phyloP scores from a whole-genome alignment of 2,797 vertebrate species.

The Carduelis carduelis region DNA sequence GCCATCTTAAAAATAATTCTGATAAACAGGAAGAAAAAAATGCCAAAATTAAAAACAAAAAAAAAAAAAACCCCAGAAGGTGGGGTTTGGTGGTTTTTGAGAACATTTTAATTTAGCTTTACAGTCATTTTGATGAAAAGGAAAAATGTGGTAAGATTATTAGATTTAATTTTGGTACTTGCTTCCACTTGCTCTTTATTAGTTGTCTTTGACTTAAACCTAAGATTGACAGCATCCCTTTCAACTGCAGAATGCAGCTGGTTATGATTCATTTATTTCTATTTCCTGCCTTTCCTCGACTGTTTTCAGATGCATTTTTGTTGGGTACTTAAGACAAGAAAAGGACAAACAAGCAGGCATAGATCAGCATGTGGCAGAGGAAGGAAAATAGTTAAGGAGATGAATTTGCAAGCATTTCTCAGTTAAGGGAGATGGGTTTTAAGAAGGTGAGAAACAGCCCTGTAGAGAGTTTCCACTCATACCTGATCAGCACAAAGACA shows the following conservation, averaged over 20 bases:
- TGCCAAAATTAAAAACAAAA: neutral
- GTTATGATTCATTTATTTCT: conserved; percentile 44
- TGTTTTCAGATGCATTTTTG: conserved; percentile 20
- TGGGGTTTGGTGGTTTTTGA: neutral
- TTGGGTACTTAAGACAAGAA: neutral
- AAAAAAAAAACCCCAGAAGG: neutral
- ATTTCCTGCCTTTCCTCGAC: conserved; percentile 22
- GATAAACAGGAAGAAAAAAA: neutral
- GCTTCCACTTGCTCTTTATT: neutral
- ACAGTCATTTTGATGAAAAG: neutral
- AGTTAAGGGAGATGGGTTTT: neutral
- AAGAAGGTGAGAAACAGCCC: neutral
- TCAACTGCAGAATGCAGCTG: conserved; percentile 30
- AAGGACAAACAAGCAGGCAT: neutral
- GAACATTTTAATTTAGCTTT: neutral
- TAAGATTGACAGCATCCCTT: conserved; percentile 2
- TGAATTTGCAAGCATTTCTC: neutral
- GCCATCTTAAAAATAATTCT: neutral
- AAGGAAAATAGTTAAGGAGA: neutral
- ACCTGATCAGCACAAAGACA: neutral
- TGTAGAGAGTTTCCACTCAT: neutral
- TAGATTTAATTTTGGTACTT: conserved; percentile 6
- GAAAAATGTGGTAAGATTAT: neutral
- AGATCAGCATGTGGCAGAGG: neutral
- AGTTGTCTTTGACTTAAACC: conserved; percentile 19